These are phyloP conservation scores for Ptilodon capucinus DNA, from an alignment of 2,888 invertebrate species.

Conservation along the genomic window DNA sequence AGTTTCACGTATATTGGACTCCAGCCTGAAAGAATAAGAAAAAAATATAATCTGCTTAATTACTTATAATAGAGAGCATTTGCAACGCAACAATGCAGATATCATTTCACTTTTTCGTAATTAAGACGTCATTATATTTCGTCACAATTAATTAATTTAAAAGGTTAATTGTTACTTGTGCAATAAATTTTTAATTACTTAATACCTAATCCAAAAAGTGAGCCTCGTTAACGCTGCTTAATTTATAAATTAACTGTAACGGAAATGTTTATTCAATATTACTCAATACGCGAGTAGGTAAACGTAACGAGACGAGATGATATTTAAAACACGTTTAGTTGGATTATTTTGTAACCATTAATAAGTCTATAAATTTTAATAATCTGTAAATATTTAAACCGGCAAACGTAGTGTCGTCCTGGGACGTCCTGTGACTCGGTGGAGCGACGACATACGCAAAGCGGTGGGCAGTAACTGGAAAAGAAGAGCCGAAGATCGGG, in stretches of 20 bases:
- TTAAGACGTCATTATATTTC: neutral
- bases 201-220: neutral
- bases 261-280: neutral
- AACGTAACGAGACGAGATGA: neutral
- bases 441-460: too few species aligned
- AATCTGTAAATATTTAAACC: too few species aligned
- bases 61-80: neutral
- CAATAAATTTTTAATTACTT: neutral
- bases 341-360: neutral
- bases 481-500: too few species aligned
- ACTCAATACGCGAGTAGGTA: neutral
- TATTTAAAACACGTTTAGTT: constrained; percentile 1
- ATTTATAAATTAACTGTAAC: neutral
- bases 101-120: neutral
- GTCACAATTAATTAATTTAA: neutral
- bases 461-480: too few species aligned
- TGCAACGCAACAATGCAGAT: neutral
- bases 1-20: too few species aligned
- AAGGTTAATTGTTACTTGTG: neutral
- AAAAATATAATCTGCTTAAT: neutral
- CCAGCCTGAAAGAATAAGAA: too few species aligned
- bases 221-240: neutral
- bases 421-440: too few species aligned
- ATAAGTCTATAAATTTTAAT: too few species aligned
- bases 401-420: too few species aligned